Percentiles rank a stretch among this genome's conserved stretches.
Conservation (phyloP, 2,888 invertebrate species). For the Phengaris arion region DNA sequence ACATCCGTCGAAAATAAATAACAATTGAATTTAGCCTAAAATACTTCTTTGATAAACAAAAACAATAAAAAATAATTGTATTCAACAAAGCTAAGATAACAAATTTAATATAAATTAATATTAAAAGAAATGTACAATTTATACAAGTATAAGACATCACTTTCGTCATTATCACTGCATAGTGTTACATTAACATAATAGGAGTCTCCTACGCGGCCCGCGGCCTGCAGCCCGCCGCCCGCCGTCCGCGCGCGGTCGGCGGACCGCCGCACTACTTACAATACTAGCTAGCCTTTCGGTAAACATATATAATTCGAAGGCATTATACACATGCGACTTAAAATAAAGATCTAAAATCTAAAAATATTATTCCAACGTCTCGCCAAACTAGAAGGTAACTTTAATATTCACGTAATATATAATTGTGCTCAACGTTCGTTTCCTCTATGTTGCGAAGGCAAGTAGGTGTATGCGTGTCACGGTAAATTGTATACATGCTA, state of each 20-base stretch:
- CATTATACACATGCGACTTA: conserved; percentile 35
- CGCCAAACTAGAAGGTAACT: conserved; percentile 64
- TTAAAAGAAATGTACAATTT: conserved; percentile 77
- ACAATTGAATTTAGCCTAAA: conserved; percentile 79
- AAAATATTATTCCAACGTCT: conserved; percentile 42
- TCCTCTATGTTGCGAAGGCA: conserved; percentile 66
- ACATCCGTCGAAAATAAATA: conserved; percentile 77
- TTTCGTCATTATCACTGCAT: conserved; percentile 68
- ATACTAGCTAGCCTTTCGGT: conserved; percentile 39
- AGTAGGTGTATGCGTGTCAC: conserved; percentile 65
- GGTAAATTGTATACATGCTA: conserved; percentile 44
- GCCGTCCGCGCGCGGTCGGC: background rate
- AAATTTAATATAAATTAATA: conserved; percentile 79
- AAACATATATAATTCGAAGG: conserved; percentile 36
- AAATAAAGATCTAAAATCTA: conserved; percentile 41
- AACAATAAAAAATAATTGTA: conserved; percentile 80
- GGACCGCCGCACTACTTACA: conserved; percentile 49
- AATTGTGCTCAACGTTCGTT: conserved; percentile 49
- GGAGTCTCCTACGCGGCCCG: conserved; percentile 41
- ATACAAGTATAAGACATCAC: conserved; percentile 76
- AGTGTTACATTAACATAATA: conserved; percentile 49
- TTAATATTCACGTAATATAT: conserved; percentile 47
- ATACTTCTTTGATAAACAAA: conserved; percentile 77
- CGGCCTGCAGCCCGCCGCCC: conserved; percentile 20
- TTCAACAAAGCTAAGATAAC: conserved; percentile 79